phyloP scores from a whole-genome alignment of 2,888 invertebrate genomes.

The Plebejus anna region DNA sequence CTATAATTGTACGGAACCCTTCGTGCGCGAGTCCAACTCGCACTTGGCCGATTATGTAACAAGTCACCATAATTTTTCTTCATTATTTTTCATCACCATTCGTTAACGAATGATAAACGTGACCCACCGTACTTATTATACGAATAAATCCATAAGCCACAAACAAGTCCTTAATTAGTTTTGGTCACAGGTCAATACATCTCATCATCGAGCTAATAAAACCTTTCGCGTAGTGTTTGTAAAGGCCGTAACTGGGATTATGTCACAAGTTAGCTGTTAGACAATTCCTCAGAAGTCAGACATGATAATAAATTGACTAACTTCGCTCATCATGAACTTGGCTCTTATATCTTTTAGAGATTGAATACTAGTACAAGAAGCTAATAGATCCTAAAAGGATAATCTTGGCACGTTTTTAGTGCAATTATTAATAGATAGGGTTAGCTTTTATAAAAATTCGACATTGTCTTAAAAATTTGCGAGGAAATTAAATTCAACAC shows the following conservation, averaged over 20 bases:
- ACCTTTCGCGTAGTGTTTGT: background rate
- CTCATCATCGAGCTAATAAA: conserved; percentile 1
- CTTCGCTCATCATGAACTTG: conserved; percentile 3
- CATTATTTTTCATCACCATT: too few relatives aligned
- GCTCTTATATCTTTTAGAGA: background rate
- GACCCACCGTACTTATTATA: background rate
- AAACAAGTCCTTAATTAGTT: background rate
- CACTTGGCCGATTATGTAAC: too few relatives aligned
- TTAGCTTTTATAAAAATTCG: too few relatives aligned
- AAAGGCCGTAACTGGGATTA: background rate
- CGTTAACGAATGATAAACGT: background rate
- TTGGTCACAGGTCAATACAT: background rate
- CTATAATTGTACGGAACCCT: too few relatives aligned
- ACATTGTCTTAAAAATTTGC: too few relatives aligned
- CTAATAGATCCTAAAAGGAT: background rate
- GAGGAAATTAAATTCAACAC: too few relatives aligned
- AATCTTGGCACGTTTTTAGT: background rate
- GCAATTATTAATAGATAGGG: background rate
- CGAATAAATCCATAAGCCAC: background rate
- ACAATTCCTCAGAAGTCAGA: background rate
- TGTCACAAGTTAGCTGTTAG: background rate
- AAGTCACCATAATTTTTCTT: too few relatives aligned
- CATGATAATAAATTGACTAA: background rate
- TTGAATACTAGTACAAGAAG: background rate
- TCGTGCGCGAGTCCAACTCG: too few relatives aligned